phyloP scores from a whole-genome alignment of 2,797 vertebrate species.

The Acrossocheilus wenchowensis region DNA sequence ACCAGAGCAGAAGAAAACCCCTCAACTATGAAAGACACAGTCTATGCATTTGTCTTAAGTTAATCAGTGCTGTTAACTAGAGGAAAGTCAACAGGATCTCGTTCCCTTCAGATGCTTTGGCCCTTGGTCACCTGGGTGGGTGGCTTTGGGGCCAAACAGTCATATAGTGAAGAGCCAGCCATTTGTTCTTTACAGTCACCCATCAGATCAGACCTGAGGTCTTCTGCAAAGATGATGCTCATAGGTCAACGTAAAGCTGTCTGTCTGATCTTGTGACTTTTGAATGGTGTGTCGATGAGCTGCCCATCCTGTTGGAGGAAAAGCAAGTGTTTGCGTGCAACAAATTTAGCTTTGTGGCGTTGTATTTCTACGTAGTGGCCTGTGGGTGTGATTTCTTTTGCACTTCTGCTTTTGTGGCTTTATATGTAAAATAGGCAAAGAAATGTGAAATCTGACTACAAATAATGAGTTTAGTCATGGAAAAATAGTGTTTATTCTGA shows the following conservation, averaged over 20 bases:
- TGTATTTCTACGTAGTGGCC: neutral
- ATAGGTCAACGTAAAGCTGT: neutral
- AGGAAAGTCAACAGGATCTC: neutral
- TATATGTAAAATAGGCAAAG: neutral
- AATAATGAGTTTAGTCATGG: neutral
- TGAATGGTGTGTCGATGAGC: neutral
- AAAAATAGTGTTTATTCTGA: neutral
- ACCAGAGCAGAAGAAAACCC: neutral
- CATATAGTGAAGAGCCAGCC: conserved; percentile 16
- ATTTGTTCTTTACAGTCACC: neutral
- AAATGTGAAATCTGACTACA: neutral
- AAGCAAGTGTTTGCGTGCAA: neutral
- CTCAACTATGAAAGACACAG: neutral
- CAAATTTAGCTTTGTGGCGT: neutral
- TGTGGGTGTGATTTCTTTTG: neutral
- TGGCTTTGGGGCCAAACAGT: neutral
- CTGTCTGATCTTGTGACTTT: neutral
- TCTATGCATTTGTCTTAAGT: neutral
- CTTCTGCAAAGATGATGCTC: neutral
- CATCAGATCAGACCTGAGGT: conserved; percentile 10
- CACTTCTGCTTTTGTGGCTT: neutral
- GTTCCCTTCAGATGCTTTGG: neutral
- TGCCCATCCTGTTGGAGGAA: neutral
- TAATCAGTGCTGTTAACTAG: neutral
- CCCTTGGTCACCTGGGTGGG: neutral